Percentiles rank a stretch among this genome's conserved stretches.
These are phyloP conservation scores for Syrrhaptes paradoxus DNA, from an alignment of 2,113 vertebrate species.

Conservation along the genomic window DNA sequence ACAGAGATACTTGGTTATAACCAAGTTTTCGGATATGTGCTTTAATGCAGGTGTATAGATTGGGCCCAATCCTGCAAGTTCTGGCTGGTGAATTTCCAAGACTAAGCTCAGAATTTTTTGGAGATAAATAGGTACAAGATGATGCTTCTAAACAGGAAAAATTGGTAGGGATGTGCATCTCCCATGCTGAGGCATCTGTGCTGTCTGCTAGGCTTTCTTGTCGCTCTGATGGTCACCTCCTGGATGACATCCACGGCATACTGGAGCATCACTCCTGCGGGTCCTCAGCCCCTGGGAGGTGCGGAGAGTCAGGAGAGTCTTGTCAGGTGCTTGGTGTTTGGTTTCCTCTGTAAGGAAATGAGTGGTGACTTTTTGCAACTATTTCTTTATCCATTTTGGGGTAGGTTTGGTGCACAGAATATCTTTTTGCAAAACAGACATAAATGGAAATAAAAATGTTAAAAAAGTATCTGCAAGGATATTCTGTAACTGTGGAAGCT, in stretches of 20 bases:
- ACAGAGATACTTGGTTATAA: not conserved
- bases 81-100: not conserved
- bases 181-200: not conserved
- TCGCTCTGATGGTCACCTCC: not conserved
- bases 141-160: not conserved
- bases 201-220: not conserved
- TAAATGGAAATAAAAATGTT: not conserved
- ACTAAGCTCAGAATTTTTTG: fast-evolving
- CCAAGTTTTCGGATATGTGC: not conserved
- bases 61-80: not conserved
- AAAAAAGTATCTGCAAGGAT: not conserved
- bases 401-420: not conserved
- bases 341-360: not conserved
- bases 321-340: not conserved
- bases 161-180: not conserved
- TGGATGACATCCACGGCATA: fast-evolving
- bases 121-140: not conserved
- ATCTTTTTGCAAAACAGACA: not conserved
- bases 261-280: not conserved
- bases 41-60: not conserved
- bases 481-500: not conserved
- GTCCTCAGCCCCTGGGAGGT: not conserved
- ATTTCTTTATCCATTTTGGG: not conserved
- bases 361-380: not conserved
- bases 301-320: not conserved